Evolutionary conservation across 2,888 invertebrate species (phyloP).

Genomic region (Morpho helenor): DNA sequence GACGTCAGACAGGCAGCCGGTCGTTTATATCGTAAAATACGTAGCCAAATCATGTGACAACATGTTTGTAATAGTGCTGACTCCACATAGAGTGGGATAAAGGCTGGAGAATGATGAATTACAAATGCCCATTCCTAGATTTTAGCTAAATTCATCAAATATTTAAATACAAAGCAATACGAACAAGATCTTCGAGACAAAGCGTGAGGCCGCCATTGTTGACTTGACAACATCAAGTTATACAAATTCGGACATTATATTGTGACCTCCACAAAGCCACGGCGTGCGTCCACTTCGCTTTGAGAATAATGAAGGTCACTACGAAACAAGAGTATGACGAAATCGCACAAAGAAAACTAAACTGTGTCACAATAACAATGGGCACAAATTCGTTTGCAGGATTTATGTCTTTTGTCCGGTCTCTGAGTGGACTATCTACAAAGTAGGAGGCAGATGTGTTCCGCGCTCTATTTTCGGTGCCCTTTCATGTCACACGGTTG

Average conservation of each 20-base stretch:
- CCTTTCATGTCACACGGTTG: conserved; percentile 33
- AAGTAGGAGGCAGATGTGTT: conserved; percentile 31
- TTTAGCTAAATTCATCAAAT: too few species aligned
- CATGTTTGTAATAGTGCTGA: too few species aligned
- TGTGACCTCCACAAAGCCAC: conserved; percentile 14
- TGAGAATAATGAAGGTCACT: conserved; percentile 5
- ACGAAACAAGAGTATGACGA: background rate
- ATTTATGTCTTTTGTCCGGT: conserved; percentile 16
- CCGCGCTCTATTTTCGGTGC: conserved; percentile 30
- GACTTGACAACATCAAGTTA: background rate
- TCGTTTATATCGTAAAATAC: too few species aligned
- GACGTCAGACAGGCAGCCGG: too few species aligned
- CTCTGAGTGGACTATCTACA: conserved; percentile 20
- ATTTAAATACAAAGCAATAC: too few species aligned
- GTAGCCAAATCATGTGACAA: too few species aligned
- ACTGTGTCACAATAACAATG: conserved; percentile 5
- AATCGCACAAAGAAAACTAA: conserved; percentile 7
- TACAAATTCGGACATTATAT: background rate
- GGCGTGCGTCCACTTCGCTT: conserved; percentile 33
- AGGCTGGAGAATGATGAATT: too few species aligned
- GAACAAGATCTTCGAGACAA: too few species aligned
- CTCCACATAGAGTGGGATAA: too few species aligned
- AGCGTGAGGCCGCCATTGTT: too few species aligned
- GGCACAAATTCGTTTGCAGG: background rate
- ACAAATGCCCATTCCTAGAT: too few species aligned